Conservation (phyloP, 2,797 vertebrate species). For the Trematocara caparti region DNA sequence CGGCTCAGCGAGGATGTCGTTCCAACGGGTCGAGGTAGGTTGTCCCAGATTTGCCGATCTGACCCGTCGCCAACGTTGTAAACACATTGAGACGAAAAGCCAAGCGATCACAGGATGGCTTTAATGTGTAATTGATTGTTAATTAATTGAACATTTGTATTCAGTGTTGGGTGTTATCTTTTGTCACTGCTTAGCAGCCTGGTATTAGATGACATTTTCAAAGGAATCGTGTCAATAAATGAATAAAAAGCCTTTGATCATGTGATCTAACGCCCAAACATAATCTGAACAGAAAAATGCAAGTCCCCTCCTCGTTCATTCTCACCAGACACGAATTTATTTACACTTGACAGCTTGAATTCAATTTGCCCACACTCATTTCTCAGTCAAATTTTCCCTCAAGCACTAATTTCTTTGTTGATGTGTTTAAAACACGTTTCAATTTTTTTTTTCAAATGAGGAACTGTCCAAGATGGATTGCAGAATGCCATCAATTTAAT, state of each 20-base stretch:
- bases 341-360: conserved; percentile 58
- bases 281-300: conserved; percentile 33
- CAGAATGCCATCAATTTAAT: not conserved
- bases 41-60: conserved; percentile 12
- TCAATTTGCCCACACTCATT: conserved; percentile 36
- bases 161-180: not conserved
- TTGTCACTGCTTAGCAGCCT: not conserved
- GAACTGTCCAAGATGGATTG: conserved; percentile 1
- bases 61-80: not conserved
- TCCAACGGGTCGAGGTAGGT: not conserved
- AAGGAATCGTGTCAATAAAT: conserved; percentile 2
- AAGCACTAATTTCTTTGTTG: conserved; percentile 34
- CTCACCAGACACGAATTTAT: conserved; percentile 46
- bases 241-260: conserved; percentile 18
- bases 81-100: not conserved
- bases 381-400: conserved; percentile 11
- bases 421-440: conserved; percentile 11
- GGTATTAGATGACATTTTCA: not conserved
- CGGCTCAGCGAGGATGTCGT: not conserved
- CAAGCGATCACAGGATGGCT: not conserved
- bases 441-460: not conserved
- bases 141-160: not conserved
- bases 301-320: conserved; percentile 22
- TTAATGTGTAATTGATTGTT: not conserved
- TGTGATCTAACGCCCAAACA: conserved; percentile 1